Conservation (phyloP, 35 echinoderm and acorn worm genomes). For the Heliocidaris tuberculata region DNA sequence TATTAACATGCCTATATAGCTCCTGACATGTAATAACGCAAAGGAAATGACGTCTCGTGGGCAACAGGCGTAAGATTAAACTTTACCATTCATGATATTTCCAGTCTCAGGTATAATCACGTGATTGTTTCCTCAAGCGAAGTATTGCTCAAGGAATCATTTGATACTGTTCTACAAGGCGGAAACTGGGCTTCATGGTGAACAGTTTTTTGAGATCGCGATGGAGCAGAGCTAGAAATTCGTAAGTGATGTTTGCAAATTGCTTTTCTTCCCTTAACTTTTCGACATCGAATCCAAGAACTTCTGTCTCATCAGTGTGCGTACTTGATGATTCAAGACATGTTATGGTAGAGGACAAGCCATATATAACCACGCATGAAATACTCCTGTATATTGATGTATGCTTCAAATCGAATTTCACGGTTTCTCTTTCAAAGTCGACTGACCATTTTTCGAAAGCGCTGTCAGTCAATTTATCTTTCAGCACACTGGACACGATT, state of each 20-base stretch:
- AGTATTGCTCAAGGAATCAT: background rate
- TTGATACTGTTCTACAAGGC: background rate
- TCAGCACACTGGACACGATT: background rate
- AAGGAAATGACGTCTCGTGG: no score
- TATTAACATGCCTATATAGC: no score
- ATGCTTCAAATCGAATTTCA: constrained; percentile 11
- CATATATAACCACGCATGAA: background rate
- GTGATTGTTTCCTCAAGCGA: background rate
- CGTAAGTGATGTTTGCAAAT: background rate
- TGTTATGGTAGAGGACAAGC: background rate
- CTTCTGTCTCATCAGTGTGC: background rate
- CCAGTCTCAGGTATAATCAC: background rate
- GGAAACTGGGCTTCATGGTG: background rate
- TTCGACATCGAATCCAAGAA: background rate
- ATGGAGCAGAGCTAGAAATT: background rate
- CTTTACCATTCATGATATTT: background rate
- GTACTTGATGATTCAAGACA: background rate
- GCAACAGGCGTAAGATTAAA: background rate
- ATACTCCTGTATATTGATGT: background rate
- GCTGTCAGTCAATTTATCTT: background rate
- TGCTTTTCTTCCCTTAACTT: background rate
- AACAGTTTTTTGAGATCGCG: background rate
- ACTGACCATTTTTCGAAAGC: background rate
- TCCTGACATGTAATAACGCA: no score
- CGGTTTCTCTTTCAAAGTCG: background rate